These are phyloP conservation scores for Paratilapia polleni DNA, from an alignment of 2,113 vertebrate genomes.

Conservation along the genomic window DNA sequence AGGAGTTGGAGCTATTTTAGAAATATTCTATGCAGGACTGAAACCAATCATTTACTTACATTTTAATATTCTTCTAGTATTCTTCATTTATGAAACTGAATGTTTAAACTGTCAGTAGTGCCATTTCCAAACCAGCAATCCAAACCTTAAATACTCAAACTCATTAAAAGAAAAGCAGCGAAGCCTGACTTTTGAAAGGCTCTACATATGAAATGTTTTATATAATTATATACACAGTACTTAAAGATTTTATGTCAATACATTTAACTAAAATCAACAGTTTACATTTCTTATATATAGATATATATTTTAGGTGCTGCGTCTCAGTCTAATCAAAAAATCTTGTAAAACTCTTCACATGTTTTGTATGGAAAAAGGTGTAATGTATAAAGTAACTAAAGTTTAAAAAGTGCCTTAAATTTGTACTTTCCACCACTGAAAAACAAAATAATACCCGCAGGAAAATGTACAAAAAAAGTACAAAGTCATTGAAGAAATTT, in stretches of 20 bases:
- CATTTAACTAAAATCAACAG: background rate
- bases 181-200: background rate
- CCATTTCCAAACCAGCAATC: no score
- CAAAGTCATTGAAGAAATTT: background rate
- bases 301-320: no score
- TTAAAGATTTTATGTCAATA: background rate
- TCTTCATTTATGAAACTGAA: no score
- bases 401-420: background rate
- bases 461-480: background rate
- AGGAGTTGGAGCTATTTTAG: background rate
- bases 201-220: background rate
- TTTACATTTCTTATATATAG: background rate
- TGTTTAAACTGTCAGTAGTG: no score
- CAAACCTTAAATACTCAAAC: background rate
- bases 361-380: background rate
- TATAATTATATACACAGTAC: background rate
- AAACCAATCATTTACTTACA: background rate
- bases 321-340: no score
- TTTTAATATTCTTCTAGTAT: no score
- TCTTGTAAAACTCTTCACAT: background rate
- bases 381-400: background rate
- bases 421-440: background rate
- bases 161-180: background rate
- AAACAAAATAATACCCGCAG: background rate
- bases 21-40: background rate